Conservation (phyloP, 2,888 invertebrate genomes). For the Drosophila demipolita region DNA sequence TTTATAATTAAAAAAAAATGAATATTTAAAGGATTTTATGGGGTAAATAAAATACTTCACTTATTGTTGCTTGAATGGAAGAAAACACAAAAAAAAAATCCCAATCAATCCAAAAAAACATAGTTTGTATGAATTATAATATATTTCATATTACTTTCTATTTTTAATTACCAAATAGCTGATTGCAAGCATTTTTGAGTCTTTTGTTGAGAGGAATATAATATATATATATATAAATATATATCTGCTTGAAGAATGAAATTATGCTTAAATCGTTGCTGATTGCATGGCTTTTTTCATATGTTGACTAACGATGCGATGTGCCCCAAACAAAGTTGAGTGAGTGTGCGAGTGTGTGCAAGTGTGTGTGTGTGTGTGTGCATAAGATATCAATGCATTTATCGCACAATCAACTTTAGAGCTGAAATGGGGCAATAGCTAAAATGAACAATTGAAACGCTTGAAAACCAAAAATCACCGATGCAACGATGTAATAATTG, state of each 20-base stretch:
- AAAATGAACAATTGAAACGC: conserved; percentile 41
- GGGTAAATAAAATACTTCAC: background rate
- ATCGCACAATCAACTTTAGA: conserved; percentile 52
- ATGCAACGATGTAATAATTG: conserved; percentile 57
- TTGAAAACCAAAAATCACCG: conserved; percentile 43
- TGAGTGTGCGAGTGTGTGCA: conserved; percentile 7
- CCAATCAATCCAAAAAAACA: background rate
- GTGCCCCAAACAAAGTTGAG: conserved; percentile 16
- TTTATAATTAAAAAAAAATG: background rate
- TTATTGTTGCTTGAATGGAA: background rate
- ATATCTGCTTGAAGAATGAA: background rate
- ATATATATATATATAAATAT: background rate
- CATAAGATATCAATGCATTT: conserved; percentile 44
- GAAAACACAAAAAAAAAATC: background rate
- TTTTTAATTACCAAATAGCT: background rate
- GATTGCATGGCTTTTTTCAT: conserved; percentile 1
- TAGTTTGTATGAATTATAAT: background rate
- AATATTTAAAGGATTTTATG: background rate
- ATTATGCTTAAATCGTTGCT: background rate
- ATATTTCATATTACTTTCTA: background rate
- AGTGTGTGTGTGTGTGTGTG: conserved; percentile 11
- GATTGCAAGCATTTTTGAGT: background rate
- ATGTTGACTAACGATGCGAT: background rate
- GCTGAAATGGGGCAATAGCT: conserved; percentile 26
- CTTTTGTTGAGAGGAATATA: background rate